These are phyloP conservation scores for Callocephalon fimbriatum DNA, from an alignment of 2,113 vertebrate genomes.

Conservation along the genomic window DNA sequence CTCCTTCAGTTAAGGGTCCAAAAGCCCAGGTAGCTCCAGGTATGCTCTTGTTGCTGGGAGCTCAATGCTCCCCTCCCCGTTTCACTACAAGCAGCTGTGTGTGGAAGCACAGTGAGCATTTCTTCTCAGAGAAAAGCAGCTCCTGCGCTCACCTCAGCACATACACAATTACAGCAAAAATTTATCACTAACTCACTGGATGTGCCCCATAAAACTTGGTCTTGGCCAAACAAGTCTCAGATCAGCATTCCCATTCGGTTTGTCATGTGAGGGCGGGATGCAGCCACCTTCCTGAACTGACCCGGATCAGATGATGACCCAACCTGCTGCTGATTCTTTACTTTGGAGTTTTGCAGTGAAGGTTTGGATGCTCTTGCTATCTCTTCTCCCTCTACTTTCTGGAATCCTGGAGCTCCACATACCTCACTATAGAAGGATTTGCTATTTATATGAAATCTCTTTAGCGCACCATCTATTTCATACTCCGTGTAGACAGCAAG, in stretches of 20 bases:
- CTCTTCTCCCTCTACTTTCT: neutral
- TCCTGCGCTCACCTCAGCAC: neutral
- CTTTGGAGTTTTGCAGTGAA: neutral
- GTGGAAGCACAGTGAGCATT: fast-evolving
- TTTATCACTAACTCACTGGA: neutral
- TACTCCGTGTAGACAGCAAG: neutral
- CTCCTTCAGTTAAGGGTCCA: neutral
- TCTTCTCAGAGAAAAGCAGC: neutral
- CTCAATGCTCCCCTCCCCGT: fast-evolving
- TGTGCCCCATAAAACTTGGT: neutral
- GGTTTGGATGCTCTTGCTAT: neutral
- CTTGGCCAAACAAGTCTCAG: neutral
- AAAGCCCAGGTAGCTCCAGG: neutral
- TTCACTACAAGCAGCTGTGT: neutral
- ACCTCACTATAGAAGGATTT: neutral
- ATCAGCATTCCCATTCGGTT: neutral
- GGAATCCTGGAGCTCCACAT: neutral
- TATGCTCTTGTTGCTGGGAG: neutral
- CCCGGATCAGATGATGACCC: fast-evolving
- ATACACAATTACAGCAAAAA: neutral
- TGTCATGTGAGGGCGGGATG: neutral
- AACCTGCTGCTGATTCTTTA: neutral
- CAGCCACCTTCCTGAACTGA: neutral
- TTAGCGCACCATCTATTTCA: neutral
- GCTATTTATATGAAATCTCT: fast-evolving